Percentiles rank a stretch among this genome's conserved stretches.
phyloP scores from a whole-genome alignment of 2,888 invertebrate species.

The Himalopsyche tibetana region DNA sequence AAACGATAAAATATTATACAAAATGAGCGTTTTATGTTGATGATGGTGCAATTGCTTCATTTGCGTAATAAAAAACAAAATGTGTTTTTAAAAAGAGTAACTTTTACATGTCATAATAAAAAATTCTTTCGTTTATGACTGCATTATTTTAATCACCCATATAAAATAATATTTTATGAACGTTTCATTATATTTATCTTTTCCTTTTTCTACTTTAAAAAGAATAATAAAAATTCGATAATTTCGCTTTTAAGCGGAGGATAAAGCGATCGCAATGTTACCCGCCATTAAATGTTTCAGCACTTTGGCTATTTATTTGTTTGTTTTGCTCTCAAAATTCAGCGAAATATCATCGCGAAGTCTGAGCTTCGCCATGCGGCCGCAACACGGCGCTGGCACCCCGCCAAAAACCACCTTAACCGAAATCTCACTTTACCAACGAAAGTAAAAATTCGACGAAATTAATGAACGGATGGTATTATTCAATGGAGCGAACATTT shows the following conservation, averaged over 20 bases:
- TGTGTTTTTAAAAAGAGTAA: no score
- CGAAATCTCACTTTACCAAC: background rate
- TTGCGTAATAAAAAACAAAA: no score
- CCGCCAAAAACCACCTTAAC: constrained; percentile 44
- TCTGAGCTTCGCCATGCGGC: constrained; percentile 1
- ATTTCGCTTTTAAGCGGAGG: background rate
- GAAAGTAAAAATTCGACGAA: constrained; percentile 26
- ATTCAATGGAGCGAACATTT: no score
- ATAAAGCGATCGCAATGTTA: background rate
- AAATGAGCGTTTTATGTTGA: no score
- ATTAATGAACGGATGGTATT: background rate
- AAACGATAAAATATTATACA: no score
- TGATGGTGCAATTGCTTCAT: no score
- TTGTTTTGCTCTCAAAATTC: constrained; percentile 28
- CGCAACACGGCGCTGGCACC: constrained; percentile 45
- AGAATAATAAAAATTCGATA: background rate
- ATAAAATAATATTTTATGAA: no score
- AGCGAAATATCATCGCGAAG: background rate
- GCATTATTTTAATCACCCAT: no score
- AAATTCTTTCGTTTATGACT: no score
- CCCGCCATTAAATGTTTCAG: constrained; percentile 17
- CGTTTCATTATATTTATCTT: no score
- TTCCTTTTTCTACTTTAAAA: background rate
- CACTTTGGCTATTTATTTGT: constrained; percentile 8
- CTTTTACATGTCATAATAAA: no score